phyloP scores from a whole-genome alignment of 2,113 vertebrate genomes.

The Nanger granti region DNA sequence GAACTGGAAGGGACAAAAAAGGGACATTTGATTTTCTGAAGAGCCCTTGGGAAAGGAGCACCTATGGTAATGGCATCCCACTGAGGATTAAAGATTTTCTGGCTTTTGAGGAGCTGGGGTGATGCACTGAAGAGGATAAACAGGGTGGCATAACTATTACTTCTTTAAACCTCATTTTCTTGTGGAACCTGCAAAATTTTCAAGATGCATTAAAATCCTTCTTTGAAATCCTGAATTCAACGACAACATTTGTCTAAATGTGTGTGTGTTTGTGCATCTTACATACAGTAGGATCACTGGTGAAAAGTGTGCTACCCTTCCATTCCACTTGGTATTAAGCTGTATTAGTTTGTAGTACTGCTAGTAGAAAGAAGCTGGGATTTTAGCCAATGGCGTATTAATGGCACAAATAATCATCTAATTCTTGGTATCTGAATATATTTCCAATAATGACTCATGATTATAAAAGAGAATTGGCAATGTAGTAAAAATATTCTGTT shows the following conservation, averaged over 20 bases:
- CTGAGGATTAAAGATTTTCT: neutral
- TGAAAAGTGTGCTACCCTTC: too few relatives aligned
- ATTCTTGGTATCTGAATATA: neutral
- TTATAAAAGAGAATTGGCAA: neutral
- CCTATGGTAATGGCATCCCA: neutral
- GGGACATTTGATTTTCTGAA: neutral
- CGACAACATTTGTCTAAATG: neutral
- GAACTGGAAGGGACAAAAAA: neutral
- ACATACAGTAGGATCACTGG: neutral
- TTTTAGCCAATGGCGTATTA: neutral
- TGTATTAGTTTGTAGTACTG: neutral
- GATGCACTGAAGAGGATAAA: rapidly evolving
- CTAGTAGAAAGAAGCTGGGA: neutral
- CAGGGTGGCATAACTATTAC: neutral
- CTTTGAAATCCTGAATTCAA: neutral
- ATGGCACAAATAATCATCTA: neutral
- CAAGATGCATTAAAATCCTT: neutral
- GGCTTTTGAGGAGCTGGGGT: neutral
- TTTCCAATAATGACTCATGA: neutral
- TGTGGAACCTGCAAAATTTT: neutral
- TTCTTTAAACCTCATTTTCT: neutral
- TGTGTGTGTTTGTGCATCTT: neutral
- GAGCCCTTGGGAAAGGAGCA: neutral
- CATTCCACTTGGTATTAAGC: neutral
- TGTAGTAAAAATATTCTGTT: neutral